Evolutionary conservation across 1,140 invertebrate species (phyloP), one percentile per base, ranked within the genome.

Genomic region (Chlorops oryzae): DNA sequence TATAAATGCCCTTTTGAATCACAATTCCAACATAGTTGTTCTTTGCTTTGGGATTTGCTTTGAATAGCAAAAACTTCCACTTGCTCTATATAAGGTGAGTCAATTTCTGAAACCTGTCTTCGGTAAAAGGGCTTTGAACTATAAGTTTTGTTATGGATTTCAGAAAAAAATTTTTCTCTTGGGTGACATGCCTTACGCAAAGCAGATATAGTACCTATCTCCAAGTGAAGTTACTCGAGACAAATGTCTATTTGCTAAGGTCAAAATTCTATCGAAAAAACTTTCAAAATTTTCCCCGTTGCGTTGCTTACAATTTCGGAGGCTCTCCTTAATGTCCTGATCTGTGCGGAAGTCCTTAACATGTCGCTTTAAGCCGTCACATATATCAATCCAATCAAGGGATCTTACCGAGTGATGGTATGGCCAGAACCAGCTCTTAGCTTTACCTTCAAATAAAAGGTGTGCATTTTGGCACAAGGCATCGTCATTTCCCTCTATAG

Each of bases 151-250:
- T 20, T 20, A 13, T 23, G 17, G 18, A 41, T 23, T 12, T 46
- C 44, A 9, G 22, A 6, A 3, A 46, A 10, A n/a, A 46, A 46
- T 32, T 46, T 25, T 21, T 47, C 46, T 47, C 46, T 47, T 21
- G 21, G 17, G 7, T 25, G 27, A 9, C 27, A n/a, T 38, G 32
- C 22, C 17, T 41, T 23, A 7, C 39, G 39, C 20, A 41, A 22
- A 7, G 7, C 18, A 7, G 39, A 20, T 21, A 41, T 10, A 41
- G 20, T 41, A 13, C 18, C 20, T 6, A 41, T 41, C 22, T 12
- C 13, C 6, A 17, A 21, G 5, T 41, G 20, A 13, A 13, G 13
- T 13, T 7, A 21, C 39, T 20, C 13, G 20, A 7, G 13, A n/a
- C 5, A 21, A 21, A 37, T 37, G 22, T 37, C 46, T 21, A 47